These are phyloP conservation scores for Phthorimaea operculella DNA, from an alignment of 1,140 invertebrate genomes.

Conservation along the genomic window DNA sequence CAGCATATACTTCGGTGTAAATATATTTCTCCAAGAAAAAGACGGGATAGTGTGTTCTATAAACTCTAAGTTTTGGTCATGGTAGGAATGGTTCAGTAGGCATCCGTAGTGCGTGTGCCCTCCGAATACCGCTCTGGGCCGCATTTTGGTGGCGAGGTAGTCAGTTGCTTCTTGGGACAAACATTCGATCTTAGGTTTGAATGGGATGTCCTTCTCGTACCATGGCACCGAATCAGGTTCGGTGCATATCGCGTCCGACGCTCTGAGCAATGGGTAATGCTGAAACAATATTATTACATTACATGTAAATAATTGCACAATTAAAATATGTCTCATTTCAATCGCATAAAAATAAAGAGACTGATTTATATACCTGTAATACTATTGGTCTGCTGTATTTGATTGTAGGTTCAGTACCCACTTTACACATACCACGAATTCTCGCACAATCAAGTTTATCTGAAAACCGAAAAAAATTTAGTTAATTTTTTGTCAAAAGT, in stretches of 20 bases:
- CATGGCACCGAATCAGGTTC: slow-evolving; percentile 85
- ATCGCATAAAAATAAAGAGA: neutral
- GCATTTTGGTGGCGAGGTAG: slow-evolving; percentile 75
- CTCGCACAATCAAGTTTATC: slow-evolving; percentile 31
- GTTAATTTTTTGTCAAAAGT: no score
- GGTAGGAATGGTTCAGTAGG: slow-evolving; percentile 57
- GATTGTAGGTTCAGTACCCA: slow-evolving; percentile 11
- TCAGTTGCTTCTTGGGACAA: slow-evolving; percentile 85
- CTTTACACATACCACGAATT: slow-evolving; percentile 22
- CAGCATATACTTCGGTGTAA: slow-evolving; percentile 90
- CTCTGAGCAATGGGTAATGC: slow-evolving; percentile 95
- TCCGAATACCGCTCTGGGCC: slow-evolving; percentile 85
- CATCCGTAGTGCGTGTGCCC: slow-evolving; percentile 96
- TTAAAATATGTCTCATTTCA: neutral
- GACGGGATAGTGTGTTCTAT: slow-evolving; percentile 87
- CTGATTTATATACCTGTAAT: slow-evolving; percentile 33
- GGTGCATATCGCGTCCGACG: slow-evolving; percentile 85
- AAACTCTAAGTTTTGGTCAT: slow-evolving; percentile 43
- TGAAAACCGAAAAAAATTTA: slow-evolving; percentile 19
- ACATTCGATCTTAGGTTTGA: slow-evolving; percentile 87
- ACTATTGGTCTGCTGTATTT: slow-evolving; percentile 43
- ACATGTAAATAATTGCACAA: slow-evolving; percentile 1
- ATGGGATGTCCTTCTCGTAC: slow-evolving; percentile 71
- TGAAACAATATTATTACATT: no score
- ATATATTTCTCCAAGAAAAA: slow-evolving; percentile 96